Evolutionary conservation across 2,888 invertebrate genomes (phyloP).

Genomic region (Lasioglossum figueresi): DNA sequence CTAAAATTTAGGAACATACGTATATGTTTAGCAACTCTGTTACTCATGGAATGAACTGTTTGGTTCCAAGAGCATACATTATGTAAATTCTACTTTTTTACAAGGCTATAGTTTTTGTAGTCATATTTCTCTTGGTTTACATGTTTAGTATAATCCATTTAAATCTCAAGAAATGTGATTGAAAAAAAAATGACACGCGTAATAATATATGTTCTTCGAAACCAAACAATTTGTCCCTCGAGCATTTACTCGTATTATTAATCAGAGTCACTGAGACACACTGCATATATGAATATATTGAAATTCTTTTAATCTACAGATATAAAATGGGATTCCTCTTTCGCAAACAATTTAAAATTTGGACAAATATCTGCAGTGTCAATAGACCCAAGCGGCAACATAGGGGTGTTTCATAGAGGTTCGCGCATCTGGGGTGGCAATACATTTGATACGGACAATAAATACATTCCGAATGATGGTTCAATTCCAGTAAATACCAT

Average conservation of each 20-base stretch:
- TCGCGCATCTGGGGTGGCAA: constrained; percentile 87
- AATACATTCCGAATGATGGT: constrained; percentile 84
- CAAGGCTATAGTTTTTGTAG: not conserved
- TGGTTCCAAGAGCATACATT: not conserved
- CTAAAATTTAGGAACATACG: not conserved
- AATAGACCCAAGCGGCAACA: constrained; percentile 89
- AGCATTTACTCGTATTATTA: not conserved
- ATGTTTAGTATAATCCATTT: not conserved
- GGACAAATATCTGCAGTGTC: constrained; percentile 94
- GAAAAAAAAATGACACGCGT: not conserved
- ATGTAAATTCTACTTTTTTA: not conserved
- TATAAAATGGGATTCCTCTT: constrained; percentile 74
- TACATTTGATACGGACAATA: constrained; percentile 87
- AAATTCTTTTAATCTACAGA: constrained; percentile 46
- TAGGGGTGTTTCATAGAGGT: constrained; percentile 93
- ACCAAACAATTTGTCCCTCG: not conserved
- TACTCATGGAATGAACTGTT: not conserved
- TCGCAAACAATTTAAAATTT: constrained; percentile 77
- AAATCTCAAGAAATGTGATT: not conserved
- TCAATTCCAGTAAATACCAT: constrained; percentile 88
- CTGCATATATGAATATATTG: not conserved
- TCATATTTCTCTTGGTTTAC: not conserved
- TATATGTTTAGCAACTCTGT: not conserved
- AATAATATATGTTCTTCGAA: not conserved
- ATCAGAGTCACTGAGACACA: not conserved